Evolutionary conservation across 2,113 vertebrate genomes (phyloP), one percentile per base, ranked within the genome.

Genomic region (Poeciliopsis retropinna): DNA sequence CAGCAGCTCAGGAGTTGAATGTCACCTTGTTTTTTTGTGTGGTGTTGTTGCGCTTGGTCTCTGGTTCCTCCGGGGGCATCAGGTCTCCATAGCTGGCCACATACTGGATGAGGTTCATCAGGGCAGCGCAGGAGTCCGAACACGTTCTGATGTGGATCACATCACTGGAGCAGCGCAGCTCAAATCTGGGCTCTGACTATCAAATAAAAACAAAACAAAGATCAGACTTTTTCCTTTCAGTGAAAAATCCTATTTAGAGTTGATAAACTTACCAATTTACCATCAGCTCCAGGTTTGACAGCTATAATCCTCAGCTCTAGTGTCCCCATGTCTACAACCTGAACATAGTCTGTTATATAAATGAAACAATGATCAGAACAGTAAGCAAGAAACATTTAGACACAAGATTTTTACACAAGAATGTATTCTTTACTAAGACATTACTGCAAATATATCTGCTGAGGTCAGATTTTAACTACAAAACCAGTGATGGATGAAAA

Each of bases 81-180:
- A 99, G 84, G 88, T 99, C 98, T 63, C 98, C 98, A 0, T 99
- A 99, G 88, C 96, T 98, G 60, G 98, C 98, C 14, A 99, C 92
- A 65, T 99, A 99, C 60, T 99, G 98, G 79, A 99, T 98, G 17
- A 99, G 98, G 79, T 99, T 99, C 98, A 99, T 99, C 11, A 99
- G 91, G 0, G 97, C 97, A 1, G 98, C 98, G 74, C 98, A 99
- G 0, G 98, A 98, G 85, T 99, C 98, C 0, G 97, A 97, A 88
- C 98, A 99, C 0, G 97, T 99, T 73, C 97, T 93, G 84, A 99
- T 95, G 77, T 99, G 98, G 75, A 99, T 97, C n/a, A 96, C 90
- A 14, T 99, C 98, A 78, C 97, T 99, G 69, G 98, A 99, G 77
- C 98, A 99, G 86, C 97, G 97, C 64, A 99, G 87, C 89, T 99